Percentiles rank a stretch among this genome's conserved stretches.
These are phyloP conservation scores for Montipora cactus DNA, from an alignment of 64 coral and sea anemone genomes.

Conservation along the genomic window DNA sequence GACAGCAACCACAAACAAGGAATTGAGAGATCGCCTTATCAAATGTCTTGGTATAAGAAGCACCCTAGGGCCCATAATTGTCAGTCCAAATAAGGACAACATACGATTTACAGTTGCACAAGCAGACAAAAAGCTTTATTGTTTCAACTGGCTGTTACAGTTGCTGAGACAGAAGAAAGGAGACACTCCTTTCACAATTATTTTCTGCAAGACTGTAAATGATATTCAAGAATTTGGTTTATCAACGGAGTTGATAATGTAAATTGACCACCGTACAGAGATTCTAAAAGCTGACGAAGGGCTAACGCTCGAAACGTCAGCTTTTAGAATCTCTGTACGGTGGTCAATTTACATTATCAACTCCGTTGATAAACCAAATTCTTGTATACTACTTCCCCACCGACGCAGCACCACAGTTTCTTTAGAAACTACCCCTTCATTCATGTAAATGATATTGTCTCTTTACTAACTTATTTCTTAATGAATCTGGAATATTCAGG, in stretches of 20 bases:
- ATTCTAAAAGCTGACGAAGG: too few relatives aligned
- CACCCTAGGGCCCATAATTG: not conserved
- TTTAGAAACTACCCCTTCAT: too few relatives aligned
- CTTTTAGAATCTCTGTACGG: too few relatives aligned
- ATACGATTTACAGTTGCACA: slow-evolving; percentile 29
- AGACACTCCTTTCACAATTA: slow-evolving; percentile 19
- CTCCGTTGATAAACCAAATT: too few relatives aligned
- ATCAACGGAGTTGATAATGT: too few relatives aligned
- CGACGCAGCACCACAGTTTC: too few relatives aligned
- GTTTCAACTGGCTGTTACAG: slow-evolving; percentile 57
- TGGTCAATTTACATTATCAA: too few relatives aligned
- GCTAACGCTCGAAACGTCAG: too few relatives aligned
- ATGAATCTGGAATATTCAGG: slow-evolving; percentile 32
- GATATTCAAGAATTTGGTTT: too few relatives aligned
- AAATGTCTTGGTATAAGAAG: slow-evolving; percentile 25
- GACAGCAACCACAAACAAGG: slow-evolving; percentile 55
- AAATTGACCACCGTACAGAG: too few relatives aligned
- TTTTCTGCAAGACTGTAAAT: slow-evolving; percentile 14
- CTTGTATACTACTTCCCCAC: too few relatives aligned
- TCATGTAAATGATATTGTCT: slow-evolving; percentile 10
- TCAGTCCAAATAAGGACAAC: slow-evolving; percentile 53
- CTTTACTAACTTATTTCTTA: slow-evolving; percentile 19
- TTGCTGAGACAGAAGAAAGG: not conserved
- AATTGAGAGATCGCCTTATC: slow-evolving; percentile 17
- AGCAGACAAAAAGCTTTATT: slow-evolving; percentile 27